Evolutionary conservation across 1,140 invertebrate genomes (phyloP).

Genomic region (Euwallacea fornicatus): DNA sequence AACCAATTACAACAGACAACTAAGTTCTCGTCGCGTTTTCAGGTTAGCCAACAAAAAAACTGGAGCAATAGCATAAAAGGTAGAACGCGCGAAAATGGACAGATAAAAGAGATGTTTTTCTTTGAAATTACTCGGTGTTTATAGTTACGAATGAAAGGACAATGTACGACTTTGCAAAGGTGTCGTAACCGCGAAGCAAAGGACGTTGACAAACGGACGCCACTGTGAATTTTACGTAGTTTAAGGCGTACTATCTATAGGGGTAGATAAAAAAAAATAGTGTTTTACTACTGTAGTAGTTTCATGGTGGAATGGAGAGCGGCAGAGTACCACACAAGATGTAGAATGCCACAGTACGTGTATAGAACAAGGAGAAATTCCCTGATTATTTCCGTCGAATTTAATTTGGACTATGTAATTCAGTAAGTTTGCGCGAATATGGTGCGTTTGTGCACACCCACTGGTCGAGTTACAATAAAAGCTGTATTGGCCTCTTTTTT

Average conservation of each 20-base stretch:
- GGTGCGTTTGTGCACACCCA: no score
- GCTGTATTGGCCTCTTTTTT: no score
- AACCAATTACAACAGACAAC: background rate
- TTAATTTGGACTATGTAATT: no score
- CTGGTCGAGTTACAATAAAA: no score
- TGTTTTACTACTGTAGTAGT: slow-evolving; percentile 43
- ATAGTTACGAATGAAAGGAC: slow-evolving; percentile 39
- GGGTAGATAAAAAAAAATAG: slow-evolving; percentile 49
- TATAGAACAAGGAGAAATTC: no score
- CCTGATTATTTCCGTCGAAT: no score
- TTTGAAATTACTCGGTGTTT: slow-evolving; percentile 33
- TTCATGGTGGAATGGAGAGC: slow-evolving; percentile 27
- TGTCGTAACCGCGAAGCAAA: background rate
- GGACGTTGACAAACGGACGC: background rate
- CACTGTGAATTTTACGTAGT: slow-evolving; percentile 49
- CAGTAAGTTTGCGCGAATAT: no score
- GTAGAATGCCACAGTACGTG: no score
- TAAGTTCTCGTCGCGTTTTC: background rate
- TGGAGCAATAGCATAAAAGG: slow-evolving; percentile 29
- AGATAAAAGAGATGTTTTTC: background rate
- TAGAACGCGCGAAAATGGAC: background rate
- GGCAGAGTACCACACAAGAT: no score
- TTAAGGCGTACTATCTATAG: slow-evolving; percentile 50
- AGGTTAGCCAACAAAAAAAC: slow-evolving; percentile 23
- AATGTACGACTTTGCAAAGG: slow-evolving; percentile 3